These are phyloP conservation scores for Cydia splendana DNA, from an alignment of 1,140 invertebrate genomes.

Conservation along the genomic window DNA sequence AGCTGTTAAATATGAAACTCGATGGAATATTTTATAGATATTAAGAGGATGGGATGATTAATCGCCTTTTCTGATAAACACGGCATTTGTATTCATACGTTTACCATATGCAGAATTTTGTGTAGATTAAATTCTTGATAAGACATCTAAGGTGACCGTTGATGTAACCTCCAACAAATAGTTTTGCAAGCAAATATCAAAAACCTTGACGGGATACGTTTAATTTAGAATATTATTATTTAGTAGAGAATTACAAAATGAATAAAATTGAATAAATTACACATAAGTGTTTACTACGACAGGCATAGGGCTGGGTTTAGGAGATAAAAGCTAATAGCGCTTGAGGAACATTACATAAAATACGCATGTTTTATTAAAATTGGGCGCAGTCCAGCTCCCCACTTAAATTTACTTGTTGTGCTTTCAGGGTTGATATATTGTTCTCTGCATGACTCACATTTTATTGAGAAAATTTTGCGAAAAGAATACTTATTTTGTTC, in stretches of 20 bases:
- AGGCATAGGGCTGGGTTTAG: too few relatives aligned
- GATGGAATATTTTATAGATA: background rate
- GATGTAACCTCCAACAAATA: background rate
- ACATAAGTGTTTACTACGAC: too few relatives aligned
- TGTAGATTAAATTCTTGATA: background rate
- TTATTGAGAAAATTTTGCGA: background rate
- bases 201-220: too few relatives aligned
- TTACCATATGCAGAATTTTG: background rate
- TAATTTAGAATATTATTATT: too few relatives aligned
- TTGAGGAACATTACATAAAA: background rate
- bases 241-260: too few relatives aligned
- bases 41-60: background rate
- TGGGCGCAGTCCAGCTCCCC: background rate
- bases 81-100: background rate
- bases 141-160: background rate
- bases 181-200: background rate
- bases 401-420: slow-evolving; percentile 1
- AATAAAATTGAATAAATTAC: too few relatives aligned
- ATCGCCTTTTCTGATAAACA: background rate
- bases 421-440: background rate
- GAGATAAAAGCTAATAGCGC: too few relatives aligned
- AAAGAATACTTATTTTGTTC: background rate
- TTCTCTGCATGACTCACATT: background rate
- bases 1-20: background rate
- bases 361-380: background rate